phyloP scores from a whole-genome alignment of 2,888 invertebrate species.

The Margaritifera margaritifera region DNA sequence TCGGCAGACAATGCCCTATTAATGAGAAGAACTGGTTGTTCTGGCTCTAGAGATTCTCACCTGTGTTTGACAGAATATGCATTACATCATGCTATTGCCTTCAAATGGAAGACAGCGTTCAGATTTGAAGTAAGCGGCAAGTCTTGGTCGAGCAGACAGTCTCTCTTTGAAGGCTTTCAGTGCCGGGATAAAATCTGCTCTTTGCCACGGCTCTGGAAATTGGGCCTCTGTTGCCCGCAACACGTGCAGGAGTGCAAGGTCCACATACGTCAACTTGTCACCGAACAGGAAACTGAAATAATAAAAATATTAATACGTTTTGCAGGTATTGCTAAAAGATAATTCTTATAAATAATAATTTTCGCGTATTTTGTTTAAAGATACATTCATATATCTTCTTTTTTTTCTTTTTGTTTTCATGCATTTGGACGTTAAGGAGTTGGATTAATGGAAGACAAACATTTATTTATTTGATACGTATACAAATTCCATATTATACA shows the following conservation, averaged over 20 bases:
- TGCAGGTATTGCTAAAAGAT: too few relatives aligned
- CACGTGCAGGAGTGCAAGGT: constrained; percentile 54
- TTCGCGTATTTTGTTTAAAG: too few relatives aligned
- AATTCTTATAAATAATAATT: too few relatives aligned
- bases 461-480: too few relatives aligned
- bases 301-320: too few relatives aligned
- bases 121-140: constrained; percentile 55
- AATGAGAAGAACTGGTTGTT: too few relatives aligned
- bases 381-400: too few relatives aligned
- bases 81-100: constrained; percentile 65
- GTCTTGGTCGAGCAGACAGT: constrained; percentile 45
- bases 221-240: constrained; percentile 54
- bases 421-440: too few relatives aligned
- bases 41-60: not conserved
- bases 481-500: too few relatives aligned
- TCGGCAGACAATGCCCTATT: too few relatives aligned
- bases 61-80: not conserved
- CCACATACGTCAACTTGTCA: constrained; percentile 54
- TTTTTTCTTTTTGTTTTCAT: too few relatives aligned
- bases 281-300: constrained; percentile 53
- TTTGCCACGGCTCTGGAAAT: constrained; percentile 51
- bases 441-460: too few relatives aligned
- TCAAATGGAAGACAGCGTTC: constrained; percentile 46
- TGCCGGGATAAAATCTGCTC: constrained; percentile 45
- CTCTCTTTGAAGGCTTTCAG: constrained; percentile 56